Evolutionary conservation across 2,113 vertebrate species (phyloP), one percentile per base, ranked within the genome.

Genomic region (Syngnathus floridae): DNA sequence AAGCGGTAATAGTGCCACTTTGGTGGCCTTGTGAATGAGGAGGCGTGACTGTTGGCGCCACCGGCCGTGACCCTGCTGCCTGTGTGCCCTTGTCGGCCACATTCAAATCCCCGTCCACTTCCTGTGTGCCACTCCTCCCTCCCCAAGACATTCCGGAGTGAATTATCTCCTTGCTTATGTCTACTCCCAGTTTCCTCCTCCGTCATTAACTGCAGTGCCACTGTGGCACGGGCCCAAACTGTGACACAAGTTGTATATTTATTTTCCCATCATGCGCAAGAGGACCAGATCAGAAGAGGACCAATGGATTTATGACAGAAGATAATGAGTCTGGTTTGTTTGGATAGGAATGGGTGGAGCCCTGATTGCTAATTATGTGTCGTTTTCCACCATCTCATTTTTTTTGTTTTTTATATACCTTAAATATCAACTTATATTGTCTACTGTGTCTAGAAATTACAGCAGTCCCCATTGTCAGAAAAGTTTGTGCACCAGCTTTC

Each of bases 61-160:
- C 65, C 62, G n/a, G 66, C 60, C 66, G 59, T 70, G 80, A 74
- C 72, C 69, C 73, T 67, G 65, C 66, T 22, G 56, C 51, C 52
- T 14, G 5, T 1, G 13, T 36, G 51, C 43, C 67, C 66, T 63
- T 13, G 56, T 57, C 82, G 66, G 51, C 59, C 74, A 74, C 75
- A 77, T 79, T 46, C 49, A 72, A 71, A 51, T 43, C 75, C 26
- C 55, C 48, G 69, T 67, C 75, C 78, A 78, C 82, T 84, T 85
- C 86, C 84, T 81, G 62, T 72, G 65, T 73, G 70, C 70, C 57
- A 43, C 70, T 61, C 75, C 76, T 76, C 71, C 70, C 66, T 70
- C 69, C 37, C 73, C 64, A 22, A 82, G 85, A 81, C 79, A 85
- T 86, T 80, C 80, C 77, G 69, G 49, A 69, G 49, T 49, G 19